phyloP scores from a whole-genome alignment of 1,140 invertebrate genomes.

The Trichomalopsis sarcophagae region DNA sequence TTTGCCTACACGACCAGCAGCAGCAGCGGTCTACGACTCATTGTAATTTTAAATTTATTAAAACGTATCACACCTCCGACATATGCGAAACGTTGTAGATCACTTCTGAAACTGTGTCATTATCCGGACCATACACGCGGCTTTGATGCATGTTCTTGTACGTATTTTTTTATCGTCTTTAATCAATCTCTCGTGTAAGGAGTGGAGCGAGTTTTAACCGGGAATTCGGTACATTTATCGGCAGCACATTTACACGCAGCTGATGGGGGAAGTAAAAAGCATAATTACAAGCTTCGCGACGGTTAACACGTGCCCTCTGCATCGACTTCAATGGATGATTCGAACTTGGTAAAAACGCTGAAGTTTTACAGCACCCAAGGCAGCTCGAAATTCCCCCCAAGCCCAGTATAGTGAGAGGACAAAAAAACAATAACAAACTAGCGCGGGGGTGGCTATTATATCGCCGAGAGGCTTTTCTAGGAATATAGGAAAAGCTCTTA shows the following conservation, averaged over 20 bases:
- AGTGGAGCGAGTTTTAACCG: not conserved
- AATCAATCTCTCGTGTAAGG: not conserved
- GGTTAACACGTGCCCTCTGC: not conserved
- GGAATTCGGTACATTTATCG: not conserved
- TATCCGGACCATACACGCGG: not conserved
- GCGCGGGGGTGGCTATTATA: not conserved
- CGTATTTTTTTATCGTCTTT: not conserved
- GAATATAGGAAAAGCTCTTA: not conserved
- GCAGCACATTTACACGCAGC: not conserved
- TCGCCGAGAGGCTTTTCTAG: not conserved
- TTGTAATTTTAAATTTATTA: slow-evolving; percentile 51
- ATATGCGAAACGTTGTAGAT: slow-evolving; percentile 21
- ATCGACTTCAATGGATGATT: not conserved
- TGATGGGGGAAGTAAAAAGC: not conserved
- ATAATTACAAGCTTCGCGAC: too few species aligned
- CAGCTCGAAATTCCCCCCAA: not conserved
- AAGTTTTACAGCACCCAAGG: not conserved
- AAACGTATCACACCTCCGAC: slow-evolving; percentile 40
- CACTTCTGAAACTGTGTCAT: slow-evolving; percentile 2
- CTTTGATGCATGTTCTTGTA: not conserved
- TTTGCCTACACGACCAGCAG: not conserved
- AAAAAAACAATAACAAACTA: not conserved
- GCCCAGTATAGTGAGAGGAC: not conserved
- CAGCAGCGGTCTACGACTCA: not conserved
- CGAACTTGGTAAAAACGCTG: not conserved